Percentiles rank a stretch among this genome's conserved stretches.
Conservation (phyloP, 2,888 invertebrate species). For the Watsonalla binaria region DNA sequence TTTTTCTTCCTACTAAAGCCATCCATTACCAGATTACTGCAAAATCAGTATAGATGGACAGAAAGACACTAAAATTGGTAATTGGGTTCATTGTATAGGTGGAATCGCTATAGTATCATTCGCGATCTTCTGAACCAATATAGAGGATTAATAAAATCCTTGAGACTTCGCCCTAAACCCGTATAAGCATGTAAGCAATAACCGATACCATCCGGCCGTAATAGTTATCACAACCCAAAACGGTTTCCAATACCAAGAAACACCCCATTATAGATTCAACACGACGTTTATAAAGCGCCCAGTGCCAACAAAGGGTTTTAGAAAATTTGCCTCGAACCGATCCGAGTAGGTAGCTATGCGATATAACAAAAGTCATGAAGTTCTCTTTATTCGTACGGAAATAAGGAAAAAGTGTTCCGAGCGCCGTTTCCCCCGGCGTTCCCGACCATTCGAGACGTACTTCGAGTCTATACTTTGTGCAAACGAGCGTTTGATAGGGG, state of each 20-base stretch:
- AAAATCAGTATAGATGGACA: too few relatives aligned
- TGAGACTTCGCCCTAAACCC: too few relatives aligned
- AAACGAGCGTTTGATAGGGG: constrained; percentile 74
- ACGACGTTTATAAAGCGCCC: constrained; percentile 22
- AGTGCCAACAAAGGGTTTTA: constrained; percentile 30
- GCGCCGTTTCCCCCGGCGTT: constrained; percentile 61
- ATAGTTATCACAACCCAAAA: constrained; percentile 1
- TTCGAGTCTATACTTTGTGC: constrained; percentile 67
- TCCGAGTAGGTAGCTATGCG: constrained; percentile 52
- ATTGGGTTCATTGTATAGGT: too few relatives aligned
- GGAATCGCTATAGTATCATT: too few relatives aligned
- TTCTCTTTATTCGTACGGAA: constrained; percentile 67
- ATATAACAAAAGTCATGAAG: constrained; percentile 72
- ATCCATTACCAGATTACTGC: too few relatives aligned
- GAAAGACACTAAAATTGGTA: too few relatives aligned
- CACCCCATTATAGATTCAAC: constrained; percentile 19
- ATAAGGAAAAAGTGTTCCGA: constrained; percentile 71
- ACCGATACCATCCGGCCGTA: not conserved
- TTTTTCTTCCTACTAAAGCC: too few relatives aligned
- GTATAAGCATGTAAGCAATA: not conserved
- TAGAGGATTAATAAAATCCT: too few relatives aligned
- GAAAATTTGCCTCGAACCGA: constrained; percentile 36
- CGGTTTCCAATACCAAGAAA: constrained; percentile 10
- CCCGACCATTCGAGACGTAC: constrained; percentile 58
- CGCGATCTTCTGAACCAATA: too few relatives aligned